A percentile compares a stretch with the other conserved stretches of the same genome.
Evolutionary conservation across 1,140 invertebrate species (phyloP).

Genomic region (Psix sp.): DNA sequence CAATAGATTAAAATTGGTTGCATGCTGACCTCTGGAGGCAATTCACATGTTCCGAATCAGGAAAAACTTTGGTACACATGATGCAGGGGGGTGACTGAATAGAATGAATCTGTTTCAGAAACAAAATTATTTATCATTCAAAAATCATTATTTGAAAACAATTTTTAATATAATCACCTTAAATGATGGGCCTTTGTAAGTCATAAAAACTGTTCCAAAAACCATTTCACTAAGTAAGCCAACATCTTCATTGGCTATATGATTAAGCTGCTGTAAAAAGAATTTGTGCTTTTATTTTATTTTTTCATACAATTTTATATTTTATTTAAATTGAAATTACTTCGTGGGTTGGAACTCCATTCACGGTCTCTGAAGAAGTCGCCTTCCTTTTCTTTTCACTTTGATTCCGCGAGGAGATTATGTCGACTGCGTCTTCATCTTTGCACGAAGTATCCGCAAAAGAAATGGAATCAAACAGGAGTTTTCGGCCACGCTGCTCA

Average conservation of each 20-base stretch:
- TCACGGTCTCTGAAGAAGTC: too few species aligned
- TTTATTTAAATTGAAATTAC: constrained; percentile 1
- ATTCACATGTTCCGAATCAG: constrained; percentile 74
- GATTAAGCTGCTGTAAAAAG: constrained; percentile 53
- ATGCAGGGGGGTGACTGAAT: constrained; percentile 84
- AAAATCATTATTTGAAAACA: neutral
- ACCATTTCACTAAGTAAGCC: constrained; percentile 90
- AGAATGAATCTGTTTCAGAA: constrained; percentile 82
- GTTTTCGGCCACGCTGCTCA: constrained; percentile 86
- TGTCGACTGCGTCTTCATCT: constrained; percentile 21
- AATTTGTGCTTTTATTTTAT: constrained; percentile 16
- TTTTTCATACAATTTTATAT: neutral
- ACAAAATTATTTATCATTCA: constrained; percentile 10
- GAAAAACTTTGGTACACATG: constrained; percentile 87
- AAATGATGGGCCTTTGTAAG: constrained; percentile 85
- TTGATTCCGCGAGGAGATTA: constrained; percentile 22
- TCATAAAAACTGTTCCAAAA: constrained; percentile 92
- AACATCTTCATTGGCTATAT: constrained; percentile 80
- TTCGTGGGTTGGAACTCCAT: too few species aligned
- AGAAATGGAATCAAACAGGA: constrained; percentile 89
- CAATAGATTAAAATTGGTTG: constrained; percentile 7
- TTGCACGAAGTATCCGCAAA: constrained; percentile 7
- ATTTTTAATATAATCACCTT: constrained; percentile 23
- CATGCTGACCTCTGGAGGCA: constrained; percentile 68
- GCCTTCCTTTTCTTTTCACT: constrained; percentile 33